phyloP scores from a whole-genome alignment of 2,888 invertebrate species.

The Lepetodrilus schrolli region DNA sequence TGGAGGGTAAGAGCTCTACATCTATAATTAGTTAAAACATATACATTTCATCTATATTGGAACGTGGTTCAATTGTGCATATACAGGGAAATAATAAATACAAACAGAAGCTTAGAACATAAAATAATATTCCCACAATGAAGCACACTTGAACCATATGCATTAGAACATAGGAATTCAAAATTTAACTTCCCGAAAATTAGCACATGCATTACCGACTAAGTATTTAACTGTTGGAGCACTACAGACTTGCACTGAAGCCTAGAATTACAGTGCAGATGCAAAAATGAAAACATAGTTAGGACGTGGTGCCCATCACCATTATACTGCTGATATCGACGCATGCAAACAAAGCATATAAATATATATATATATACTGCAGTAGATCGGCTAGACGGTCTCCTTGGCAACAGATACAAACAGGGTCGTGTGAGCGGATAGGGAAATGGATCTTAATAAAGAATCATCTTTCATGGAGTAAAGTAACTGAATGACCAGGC shows the following conservation, averaged over 20 bases:
- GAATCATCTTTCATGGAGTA: too few species aligned
- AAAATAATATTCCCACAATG: neutral
- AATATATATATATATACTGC: neutral
- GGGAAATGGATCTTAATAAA: neutral
- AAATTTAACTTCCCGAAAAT: too few species aligned
- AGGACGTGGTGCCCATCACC: constrained; percentile 13
- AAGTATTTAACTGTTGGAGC: too few species aligned
- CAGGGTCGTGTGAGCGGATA: neutral
- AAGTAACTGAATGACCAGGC: too few species aligned
- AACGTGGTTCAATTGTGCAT: too few species aligned
- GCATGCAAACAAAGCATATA: neutral
- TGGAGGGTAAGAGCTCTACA: too few species aligned
- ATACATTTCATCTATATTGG: too few species aligned
- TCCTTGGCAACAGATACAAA: neutral
- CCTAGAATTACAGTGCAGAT: neutral
- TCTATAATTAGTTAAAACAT: too few species aligned
- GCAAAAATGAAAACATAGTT: neutral
- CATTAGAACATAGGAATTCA: too few species aligned
- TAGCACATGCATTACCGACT: too few species aligned
- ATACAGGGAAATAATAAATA: too few species aligned
- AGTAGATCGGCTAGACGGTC: neutral
- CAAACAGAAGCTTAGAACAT: neutral
- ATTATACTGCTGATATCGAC: neutral
- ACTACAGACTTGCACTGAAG: too few species aligned
- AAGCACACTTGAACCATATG: neutral